phyloP scores from a whole-genome alignment of 1,140 invertebrate species.

The Patella vulgata region DNA sequence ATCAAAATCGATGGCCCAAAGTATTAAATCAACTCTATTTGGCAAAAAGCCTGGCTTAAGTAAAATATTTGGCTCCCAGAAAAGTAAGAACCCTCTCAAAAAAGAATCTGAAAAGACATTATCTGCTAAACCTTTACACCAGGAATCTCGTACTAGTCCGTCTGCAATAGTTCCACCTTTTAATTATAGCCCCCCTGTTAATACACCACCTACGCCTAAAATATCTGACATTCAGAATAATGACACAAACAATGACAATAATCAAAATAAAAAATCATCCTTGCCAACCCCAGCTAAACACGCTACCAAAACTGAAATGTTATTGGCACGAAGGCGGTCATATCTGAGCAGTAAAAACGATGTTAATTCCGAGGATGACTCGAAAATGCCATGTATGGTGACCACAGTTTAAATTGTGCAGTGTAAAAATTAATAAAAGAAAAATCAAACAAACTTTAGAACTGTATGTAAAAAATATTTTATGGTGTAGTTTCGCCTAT shows the following conservation, averaged over 20 bases:
- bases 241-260: too few relatives aligned
- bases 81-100: not conserved
- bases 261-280: too few relatives aligned
- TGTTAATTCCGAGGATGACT: slow-evolving; percentile 23
- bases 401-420: slow-evolving; percentile 46
- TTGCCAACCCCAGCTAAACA: slow-evolving; percentile 30
- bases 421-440: too few relatives aligned
- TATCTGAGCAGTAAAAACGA: slow-evolving; percentile 41
- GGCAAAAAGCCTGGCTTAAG: slow-evolving; percentile 17
- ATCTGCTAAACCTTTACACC: not conserved
- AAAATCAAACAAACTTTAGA: too few relatives aligned
- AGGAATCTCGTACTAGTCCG: slow-evolving; percentile 25
- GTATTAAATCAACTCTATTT: slow-evolving; percentile 18
- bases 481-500: too few relatives aligned
- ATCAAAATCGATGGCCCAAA: slow-evolving; percentile 26
- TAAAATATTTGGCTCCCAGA: too few relatives aligned
- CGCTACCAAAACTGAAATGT: slow-evolving; percentile 65
- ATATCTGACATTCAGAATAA: too few relatives aligned
- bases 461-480: too few relatives aligned
- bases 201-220: not conserved
- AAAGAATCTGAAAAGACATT: slow-evolving; percentile 11
- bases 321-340: slow-evolving; percentile 57
- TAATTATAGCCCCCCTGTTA: slow-evolving; percentile 68
- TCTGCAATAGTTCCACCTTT: slow-evolving; percentile 68
- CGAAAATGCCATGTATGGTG: slow-evolving; percentile 32